A percentile compares a stretch with the other conserved stretches of the same genome.
phyloP scores from a whole-genome alignment of 2,888 invertebrate species.

The Rotaria magnacalcarata region DNA sequence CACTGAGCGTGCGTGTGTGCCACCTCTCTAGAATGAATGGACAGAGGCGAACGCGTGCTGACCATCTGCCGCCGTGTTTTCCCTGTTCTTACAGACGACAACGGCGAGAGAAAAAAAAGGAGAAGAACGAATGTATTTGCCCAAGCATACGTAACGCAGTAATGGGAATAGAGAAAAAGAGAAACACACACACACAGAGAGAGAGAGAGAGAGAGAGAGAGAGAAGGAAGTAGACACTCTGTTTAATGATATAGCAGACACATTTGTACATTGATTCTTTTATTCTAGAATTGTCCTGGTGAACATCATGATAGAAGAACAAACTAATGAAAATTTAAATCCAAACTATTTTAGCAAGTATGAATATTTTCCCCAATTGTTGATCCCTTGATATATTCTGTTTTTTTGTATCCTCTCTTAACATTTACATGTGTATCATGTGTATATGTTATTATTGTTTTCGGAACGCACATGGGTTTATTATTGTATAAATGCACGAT shows the following conservation, averaged over 20 bases:
- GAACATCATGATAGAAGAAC: constrained; percentile 22
- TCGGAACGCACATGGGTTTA: constrained; percentile 8
- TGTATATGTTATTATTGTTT: constrained; percentile 12
- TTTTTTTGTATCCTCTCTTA: constrained; percentile 4
- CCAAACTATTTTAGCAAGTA: neutral
- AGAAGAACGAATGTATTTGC: constrained; percentile 22
- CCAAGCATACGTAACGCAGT: constrained; percentile 29
- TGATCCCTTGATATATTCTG: constrained; percentile 18
- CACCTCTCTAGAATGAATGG: constrained; percentile 21
- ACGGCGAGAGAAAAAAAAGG: neutral
- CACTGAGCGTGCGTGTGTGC: neutral
- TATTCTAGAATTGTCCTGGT: constrained; percentile 23
- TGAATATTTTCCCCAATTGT: neutral
- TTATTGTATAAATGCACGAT: neutral
- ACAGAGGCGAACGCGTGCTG: constrained; percentile 22
- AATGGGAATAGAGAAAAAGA: constrained; percentile 11
- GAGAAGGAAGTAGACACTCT: constrained; percentile 9
- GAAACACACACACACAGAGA: no score
- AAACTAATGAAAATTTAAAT: constrained; percentile 20
- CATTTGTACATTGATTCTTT: constrained; percentile 26
- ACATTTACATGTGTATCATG: neutral
- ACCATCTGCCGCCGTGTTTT: constrained; percentile 31
- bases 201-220: neutral
- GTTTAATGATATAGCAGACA: constrained; percentile 31
- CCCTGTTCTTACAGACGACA: constrained; percentile 7